These are phyloP conservation scores for Neoitamus cyanurus DNA, from an alignment of 2,888 invertebrate species.

Conservation along the genomic window DNA sequence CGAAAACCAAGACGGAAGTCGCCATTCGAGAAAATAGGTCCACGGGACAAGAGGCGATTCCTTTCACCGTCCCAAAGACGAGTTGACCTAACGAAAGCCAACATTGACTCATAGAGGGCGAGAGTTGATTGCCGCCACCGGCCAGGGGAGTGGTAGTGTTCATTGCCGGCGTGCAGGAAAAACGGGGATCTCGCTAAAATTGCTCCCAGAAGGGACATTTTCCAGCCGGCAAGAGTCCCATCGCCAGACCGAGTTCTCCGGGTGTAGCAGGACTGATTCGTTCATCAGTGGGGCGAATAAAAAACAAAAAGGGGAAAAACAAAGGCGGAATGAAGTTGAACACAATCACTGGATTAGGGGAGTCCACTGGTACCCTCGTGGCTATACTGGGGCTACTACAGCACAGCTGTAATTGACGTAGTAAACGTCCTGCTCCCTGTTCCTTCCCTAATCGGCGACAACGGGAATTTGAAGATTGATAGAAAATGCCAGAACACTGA, in stretches of 20 bases:
- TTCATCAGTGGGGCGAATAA: background rate
- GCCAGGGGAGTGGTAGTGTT: background rate
- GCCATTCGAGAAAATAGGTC: background rate
- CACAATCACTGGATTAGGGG: background rate
- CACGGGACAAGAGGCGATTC: background rate
- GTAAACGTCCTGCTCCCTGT: background rate
- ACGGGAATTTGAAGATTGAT: background rate
- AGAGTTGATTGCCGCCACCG: slow-evolving; percentile 2
- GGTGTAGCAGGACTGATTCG: background rate
- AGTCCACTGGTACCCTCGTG: background rate
- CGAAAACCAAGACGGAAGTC: background rate
- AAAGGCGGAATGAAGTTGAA: background rate
- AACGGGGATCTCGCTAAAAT: background rate
- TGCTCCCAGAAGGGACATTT: slow-evolving; percentile 28
- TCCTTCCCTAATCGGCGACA: background rate
- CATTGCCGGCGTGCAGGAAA: background rate
- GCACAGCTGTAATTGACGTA: background rate
- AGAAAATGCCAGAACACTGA: background rate
- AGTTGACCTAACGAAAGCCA: background rate
- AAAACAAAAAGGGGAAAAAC: background rate
- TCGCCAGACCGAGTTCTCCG: background rate
- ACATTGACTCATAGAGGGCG: background rate
- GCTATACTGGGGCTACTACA: background rate
- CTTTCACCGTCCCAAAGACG: background rate
- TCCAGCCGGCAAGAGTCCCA: background rate